Evolutionary conservation across 2,113 vertebrate genomes (phyloP).

Genomic region (Podarcis raffonei): DNA sequence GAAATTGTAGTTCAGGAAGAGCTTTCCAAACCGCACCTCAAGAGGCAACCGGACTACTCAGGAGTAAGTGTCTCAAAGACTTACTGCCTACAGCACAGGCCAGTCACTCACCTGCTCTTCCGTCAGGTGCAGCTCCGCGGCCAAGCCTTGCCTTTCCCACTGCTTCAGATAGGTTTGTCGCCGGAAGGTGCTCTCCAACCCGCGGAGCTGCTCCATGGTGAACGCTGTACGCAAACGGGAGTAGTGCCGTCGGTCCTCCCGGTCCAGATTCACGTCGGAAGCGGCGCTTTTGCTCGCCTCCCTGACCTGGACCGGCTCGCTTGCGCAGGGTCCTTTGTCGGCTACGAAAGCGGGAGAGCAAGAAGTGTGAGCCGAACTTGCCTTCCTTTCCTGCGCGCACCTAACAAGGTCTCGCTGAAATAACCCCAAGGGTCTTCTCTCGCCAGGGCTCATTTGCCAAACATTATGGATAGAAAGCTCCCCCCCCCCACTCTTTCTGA

Average conservation of each 20-base stretch:
- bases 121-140: constrained; percentile 76
- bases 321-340: constrained; percentile 27
- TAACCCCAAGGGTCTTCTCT: too few species aligned
- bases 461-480: too few species aligned
- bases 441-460: too few species aligned
- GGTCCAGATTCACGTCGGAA: constrained; percentile 5
- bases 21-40: neutral
- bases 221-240: constrained; percentile 81
- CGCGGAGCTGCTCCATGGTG: constrained; percentile 78
- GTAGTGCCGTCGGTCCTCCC: neutral
- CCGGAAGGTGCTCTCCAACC: constrained; percentile 82
- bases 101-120: constrained; percentile 80
- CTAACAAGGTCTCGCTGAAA: too few species aligned
- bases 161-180: constrained; percentile 81
- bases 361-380: neutral
- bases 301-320: constrained; percentile 48
- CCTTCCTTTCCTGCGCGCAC: neutral
- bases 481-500: too few species aligned
- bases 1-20: too few species aligned
- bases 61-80: neutral
- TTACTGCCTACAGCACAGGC: too few species aligned
- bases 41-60: neutral
- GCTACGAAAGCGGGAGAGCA: neutral
- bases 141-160: constrained; percentile 77
- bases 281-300: constrained; percentile 54